These are phyloP conservation scores for Rhamphomyia laevipes DNA, from an alignment of 2,888 invertebrate species.

Conservation along the genomic window DNA sequence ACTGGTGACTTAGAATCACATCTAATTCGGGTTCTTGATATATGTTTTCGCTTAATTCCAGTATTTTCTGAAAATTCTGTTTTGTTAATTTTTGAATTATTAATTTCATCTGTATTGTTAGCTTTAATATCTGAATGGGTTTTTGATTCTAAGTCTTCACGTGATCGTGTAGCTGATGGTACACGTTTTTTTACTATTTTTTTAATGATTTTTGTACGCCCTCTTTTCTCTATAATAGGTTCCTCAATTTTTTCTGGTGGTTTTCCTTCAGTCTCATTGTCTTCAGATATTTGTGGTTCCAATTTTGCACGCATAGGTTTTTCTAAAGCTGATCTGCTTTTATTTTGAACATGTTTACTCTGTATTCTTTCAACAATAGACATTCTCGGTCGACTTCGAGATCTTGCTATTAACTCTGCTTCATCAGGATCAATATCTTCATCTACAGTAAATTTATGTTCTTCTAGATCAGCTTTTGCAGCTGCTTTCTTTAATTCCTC, in stretches of 20 bases:
- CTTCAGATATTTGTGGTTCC: conserved; percentile 16
- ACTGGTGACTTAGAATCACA: conserved; percentile 22
- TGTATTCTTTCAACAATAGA: conserved; percentile 33
- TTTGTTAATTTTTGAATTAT: neutral
- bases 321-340: conserved; percentile 9
- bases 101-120: conserved; percentile 12
- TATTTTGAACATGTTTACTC: conserved; percentile 24
- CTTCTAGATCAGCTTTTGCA: conserved; percentile 38
- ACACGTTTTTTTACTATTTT: conserved; percentile 29
- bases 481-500: conserved; percentile 50
- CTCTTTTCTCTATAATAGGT: conserved; percentile 27
- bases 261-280: conserved; percentile 16
- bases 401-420: conserved; percentile 27
- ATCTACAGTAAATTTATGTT: conserved; percentile 11
- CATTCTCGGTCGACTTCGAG: conserved; percentile 28
- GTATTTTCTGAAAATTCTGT: neutral
- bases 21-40: conserved; percentile 15
- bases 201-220: conserved; percentile 31
- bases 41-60: conserved; percentile 10
- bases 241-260: conserved; percentile 11
- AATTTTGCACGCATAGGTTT: conserved; percentile 19
- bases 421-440: conserved; percentile 16
- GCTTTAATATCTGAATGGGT: conserved; percentile 14
- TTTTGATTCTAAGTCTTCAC: conserved; percentile 27
- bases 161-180: conserved; percentile 31